Evolutionary conservation across 2,797 vertebrate species (phyloP).

Genomic region (Stomatorhinus walkeri): DNA sequence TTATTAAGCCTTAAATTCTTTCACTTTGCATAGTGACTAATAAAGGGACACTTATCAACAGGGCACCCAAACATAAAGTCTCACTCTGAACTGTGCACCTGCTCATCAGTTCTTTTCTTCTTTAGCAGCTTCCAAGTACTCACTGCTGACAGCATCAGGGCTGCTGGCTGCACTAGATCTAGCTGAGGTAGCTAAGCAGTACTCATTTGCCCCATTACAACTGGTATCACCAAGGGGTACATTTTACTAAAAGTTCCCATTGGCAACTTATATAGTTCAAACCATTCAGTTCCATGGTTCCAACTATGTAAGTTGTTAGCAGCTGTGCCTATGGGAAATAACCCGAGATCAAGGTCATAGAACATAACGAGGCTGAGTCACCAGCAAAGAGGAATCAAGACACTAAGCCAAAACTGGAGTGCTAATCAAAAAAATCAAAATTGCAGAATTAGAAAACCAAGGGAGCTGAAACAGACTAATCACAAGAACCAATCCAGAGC

Average conservation of each 20-base stretch:
- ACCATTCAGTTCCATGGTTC: background rate
- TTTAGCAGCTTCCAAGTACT: background rate
- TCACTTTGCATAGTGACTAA: background rate
- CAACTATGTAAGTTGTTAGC: background rate
- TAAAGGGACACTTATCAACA: background rate
- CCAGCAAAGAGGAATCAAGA: background rate
- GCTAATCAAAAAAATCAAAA: background rate
- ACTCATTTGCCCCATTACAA: background rate
- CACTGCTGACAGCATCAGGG: background rate
- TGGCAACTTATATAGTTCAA: background rate
- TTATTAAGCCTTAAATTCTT: background rate
- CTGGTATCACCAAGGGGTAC: background rate
- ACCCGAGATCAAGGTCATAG: background rate
- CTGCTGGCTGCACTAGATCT: background rate
- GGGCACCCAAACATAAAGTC: background rate
- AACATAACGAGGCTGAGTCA: background rate
- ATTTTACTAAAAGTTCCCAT: background rate
- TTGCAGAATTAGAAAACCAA: background rate
- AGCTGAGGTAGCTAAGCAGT: background rate
- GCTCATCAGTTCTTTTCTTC: background rate
- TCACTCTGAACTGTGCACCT: background rate
- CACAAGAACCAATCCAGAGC: background rate
- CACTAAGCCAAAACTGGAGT: background rate
- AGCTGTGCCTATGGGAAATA: background rate
- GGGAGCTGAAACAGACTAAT: background rate